A percentile compares a stretch with the other conserved stretches of the same genome.
Conservation (phyloP, 2,888 invertebrate genomes). For the Rutpela maculata region DNA sequence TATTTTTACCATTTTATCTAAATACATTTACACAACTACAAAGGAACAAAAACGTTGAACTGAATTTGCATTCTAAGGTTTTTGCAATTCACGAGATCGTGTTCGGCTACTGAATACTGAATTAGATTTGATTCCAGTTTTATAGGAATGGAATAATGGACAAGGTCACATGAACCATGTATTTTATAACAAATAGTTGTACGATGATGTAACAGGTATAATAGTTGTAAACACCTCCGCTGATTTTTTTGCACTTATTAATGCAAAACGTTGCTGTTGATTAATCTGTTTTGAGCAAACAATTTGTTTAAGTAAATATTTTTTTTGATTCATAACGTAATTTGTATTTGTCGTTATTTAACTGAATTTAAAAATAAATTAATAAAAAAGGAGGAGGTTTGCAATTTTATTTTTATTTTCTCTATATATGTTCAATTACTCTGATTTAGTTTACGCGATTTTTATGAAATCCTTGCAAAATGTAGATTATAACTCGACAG, state of each 20-base stretch:
- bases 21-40: background rate
- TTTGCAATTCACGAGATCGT: conserved; percentile 7
- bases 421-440: no score
- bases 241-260: conserved; percentile 10
- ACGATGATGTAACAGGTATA: background rate
- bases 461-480: no score
- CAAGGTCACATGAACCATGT: background rate
- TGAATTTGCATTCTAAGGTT: background rate
- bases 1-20: background rate
- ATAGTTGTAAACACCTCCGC: conserved; percentile 12
- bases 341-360: background rate
- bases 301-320: background rate
- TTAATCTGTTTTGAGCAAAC: conserved; percentile 17
- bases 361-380: no score
- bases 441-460: no score
- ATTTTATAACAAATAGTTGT: conserved; percentile 4
- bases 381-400: no score
- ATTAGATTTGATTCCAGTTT: background rate
- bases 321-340: background rate
- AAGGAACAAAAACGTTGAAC: background rate
- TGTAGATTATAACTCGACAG: no score
- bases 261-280: conserved; percentile 14
- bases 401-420: no score
- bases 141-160: background rate
- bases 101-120: conserved; percentile 6